Evolutionary conservation across 2,113 vertebrate species (phyloP).

Genomic region (Malurus alboscapulatus): DNA sequence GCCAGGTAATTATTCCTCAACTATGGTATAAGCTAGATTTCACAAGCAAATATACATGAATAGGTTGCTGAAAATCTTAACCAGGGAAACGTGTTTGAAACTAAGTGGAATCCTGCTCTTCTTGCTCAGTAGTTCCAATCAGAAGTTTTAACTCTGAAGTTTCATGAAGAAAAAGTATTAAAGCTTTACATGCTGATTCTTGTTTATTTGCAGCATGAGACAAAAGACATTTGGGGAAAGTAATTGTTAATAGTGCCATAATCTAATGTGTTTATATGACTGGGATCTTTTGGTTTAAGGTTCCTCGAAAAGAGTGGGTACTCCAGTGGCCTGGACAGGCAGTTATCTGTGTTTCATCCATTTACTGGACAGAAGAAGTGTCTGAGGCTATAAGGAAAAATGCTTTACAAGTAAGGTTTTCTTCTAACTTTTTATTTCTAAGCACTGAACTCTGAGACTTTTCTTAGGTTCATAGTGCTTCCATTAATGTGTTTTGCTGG

Average conservation of each 20-base stretch:
- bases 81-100: neutral
- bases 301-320: constrained; percentile 86
- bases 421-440: neutral
- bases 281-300: constrained; percentile 66
- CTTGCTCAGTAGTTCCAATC: neutral
- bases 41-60: neutral
- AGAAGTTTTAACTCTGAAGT: neutral
- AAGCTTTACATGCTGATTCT: neutral
- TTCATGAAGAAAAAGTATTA: neutral
- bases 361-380: constrained; percentile 92
- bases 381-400: constrained; percentile 81
- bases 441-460: neutral
- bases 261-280: neutral
- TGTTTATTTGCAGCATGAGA: neutral
- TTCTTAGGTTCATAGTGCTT: neutral
- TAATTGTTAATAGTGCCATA: neutral
- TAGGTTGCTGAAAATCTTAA: neutral
- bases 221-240: neutral
- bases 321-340: constrained; percentile 93
- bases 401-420: constrained; percentile 77
- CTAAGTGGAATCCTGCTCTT: neutral
- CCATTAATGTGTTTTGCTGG: neutral
- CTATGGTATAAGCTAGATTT: neutral
- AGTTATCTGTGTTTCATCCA: constrained; percentile 90
- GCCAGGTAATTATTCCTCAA: constrained; percentile 72